These are phyloP conservation scores for Colius striatus DNA, from an alignment of 2,113 vertebrate genomes.

Conservation along the genomic window DNA sequence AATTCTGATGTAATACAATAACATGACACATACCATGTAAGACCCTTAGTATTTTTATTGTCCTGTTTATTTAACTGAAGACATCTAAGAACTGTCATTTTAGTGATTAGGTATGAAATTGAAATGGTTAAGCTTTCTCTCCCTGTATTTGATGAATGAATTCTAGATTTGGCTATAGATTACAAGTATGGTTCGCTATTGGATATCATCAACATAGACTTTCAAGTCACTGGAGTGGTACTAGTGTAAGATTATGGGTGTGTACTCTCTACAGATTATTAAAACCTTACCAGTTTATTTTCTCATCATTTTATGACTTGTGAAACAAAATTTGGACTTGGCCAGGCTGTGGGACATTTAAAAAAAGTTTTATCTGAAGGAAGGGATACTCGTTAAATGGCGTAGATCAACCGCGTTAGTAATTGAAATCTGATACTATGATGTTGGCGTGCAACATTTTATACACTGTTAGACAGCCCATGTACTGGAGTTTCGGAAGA, in stretches of 20 bases:
- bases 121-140: not conserved
- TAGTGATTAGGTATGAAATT: not conserved
- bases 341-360: not conserved
- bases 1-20: fast-evolving
- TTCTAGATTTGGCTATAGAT: not conserved
- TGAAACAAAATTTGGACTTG: not conserved
- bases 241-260: not conserved
- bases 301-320: not conserved
- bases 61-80: not conserved
- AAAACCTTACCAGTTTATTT: not conserved
- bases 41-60: not conserved
- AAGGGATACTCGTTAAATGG: not conserved
- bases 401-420: not conserved
- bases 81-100: not conserved
- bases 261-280: not conserved
- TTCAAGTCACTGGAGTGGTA: not conserved
- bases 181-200: not conserved
- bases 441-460: not conserved
- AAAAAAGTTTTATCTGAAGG: not conserved
- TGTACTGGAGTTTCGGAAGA: not conserved
- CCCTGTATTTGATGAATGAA: not conserved
- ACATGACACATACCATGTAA: not conserved
- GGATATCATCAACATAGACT: not conserved
- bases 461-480: not conserved
- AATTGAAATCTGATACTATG: not conserved